Base-by-base conservation (phyloP, 2,888 invertebrate genomes). In the Parapristionchus giblindavisi region DNA sequence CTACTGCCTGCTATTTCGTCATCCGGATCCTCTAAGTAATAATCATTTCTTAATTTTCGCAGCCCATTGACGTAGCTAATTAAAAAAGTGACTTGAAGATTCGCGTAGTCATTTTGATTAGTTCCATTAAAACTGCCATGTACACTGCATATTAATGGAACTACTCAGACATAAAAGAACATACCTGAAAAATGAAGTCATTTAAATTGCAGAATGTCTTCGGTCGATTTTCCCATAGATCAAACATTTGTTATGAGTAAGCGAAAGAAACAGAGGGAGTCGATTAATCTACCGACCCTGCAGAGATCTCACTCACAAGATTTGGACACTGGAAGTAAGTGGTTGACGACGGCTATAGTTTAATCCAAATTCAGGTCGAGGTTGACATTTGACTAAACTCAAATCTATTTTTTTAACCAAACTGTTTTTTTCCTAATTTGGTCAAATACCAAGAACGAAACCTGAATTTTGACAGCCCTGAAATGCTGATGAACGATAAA, bases 1-100 rank as follows among this genome's bases (percentile, higher is more conserved):
- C 60, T 87, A 21, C 79, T 87, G 11, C 83, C 83, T 4, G 74
- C 75, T n/a, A 80, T 80, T n/a, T 6, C 60, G 36, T 34, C 43
- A 6, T 6, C 65, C 27, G 43, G 34, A 51, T 38, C 76, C 21
- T 56, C 76, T 48, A 61, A 73, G 61, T 60, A 24, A 61, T n/a
- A n/a, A 51, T 3, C 40, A 36, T 24, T 5, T 21, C 3, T 65
- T 17, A 11, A 29, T 72, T 8, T 8, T n/a, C n/a, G n/a, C n/a
- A n/a, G n/a, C n/a, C n/a, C n/a, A n/a, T n/a, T n/a, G n/a, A n/a
- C n/a, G n/a, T n/a, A n/a, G n/a, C n/a, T n/a, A n/a, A n/a, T n/a
- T n/a, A n/a, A n/a, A n/a, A n/a, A n/a, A n/a, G n/a, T n/a, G n/a
- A n/a, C n/a, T n/a, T n/a, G n/a, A n/a, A n/a, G n/a, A n/a, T n/a